Percentiles rank a stretch among this genome's conserved stretches.
phyloP scores from a whole-genome alignment of 2,113 vertebrate species.

The Sapajus apella region DNA sequence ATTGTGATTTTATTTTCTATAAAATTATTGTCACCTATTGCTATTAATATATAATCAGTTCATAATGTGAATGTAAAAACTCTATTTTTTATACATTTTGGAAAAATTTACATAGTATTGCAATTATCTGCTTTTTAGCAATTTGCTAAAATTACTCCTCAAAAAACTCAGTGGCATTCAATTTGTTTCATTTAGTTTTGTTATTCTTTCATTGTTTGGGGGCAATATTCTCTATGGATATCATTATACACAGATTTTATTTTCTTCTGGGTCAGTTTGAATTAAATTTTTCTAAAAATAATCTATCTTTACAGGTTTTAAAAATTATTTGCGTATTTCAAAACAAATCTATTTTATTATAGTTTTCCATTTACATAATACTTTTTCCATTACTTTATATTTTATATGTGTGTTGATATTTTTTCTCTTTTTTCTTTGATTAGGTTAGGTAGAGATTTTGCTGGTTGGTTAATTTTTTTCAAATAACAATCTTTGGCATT shows the following conservation, averaged over 20 bases:
- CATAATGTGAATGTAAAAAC: background rate
- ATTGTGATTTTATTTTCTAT: background rate
- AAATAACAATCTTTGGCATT: background rate
- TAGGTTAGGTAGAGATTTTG: background rate
- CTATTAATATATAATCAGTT: background rate
- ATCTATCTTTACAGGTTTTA: background rate
- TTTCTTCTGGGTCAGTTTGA: background rate
- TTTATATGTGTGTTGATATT: background rate
- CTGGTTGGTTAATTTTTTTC: background rate
- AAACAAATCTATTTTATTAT: background rate
- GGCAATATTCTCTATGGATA: background rate
- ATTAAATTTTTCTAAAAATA: background rate
- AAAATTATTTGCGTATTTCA: background rate
- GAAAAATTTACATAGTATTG: background rate
- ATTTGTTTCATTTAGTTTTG: background rate
- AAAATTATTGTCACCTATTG: background rate
- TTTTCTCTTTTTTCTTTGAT: background rate
- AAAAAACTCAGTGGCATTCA: background rate
- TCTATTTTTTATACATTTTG: background rate
- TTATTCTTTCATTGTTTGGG: background rate
- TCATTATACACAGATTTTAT: background rate
- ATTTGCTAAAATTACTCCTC: background rate
- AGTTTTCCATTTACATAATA: background rate
- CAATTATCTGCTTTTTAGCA: background rate
- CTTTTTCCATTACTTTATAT: background rate